Percentiles rank a stretch among this genome's conserved stretches.
Conservation (phyloP, 1,140 invertebrate genomes). For the Phortica variegata region DNA sequence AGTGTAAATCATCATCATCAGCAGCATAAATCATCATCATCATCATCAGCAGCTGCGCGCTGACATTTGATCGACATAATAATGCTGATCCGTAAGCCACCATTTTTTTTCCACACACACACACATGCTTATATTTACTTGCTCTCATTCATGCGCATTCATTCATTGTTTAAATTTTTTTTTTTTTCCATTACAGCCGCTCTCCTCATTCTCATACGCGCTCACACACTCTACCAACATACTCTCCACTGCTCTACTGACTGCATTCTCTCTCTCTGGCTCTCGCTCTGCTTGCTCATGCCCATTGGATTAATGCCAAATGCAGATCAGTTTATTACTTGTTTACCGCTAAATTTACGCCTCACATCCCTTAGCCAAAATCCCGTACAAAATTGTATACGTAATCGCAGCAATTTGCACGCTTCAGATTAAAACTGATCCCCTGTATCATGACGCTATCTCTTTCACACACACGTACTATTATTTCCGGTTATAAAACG, state of each 20-base stretch:
- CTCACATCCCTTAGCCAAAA: conserved; percentile 2
- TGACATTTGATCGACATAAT: too few species aligned
- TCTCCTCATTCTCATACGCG: conserved; percentile 10
- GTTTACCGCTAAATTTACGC: conserved; percentile 24
- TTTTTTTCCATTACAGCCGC: conserved; percentile 5
- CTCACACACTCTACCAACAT: conserved; percentile 7
- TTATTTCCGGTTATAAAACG: conserved; percentile 22
- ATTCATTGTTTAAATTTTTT: conserved; percentile 7
- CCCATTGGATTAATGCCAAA: conserved; percentile 19
- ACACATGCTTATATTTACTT: too few species aligned
- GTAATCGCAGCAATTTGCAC: conserved; percentile 50
- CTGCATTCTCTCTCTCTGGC: conserved; percentile 12
- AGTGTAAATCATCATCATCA: too few species aligned
- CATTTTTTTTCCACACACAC: conserved; percentile 45
- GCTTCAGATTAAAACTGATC: conserved; percentile 50
- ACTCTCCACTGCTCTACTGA: conserved; percentile 12
- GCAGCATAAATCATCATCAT: too few species aligned
- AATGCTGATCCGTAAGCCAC: too few species aligned
- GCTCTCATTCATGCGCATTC: conserved; percentile 31
- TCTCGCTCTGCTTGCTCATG: background rate
- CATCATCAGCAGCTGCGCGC: too few species aligned
- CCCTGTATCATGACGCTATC: too few species aligned
- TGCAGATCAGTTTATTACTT: conserved; percentile 6
- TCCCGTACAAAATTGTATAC: conserved; percentile 2
- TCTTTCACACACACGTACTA: too few species aligned